Base-by-base conservation (phyloP, 2,113 vertebrate species). In the Aegithalos caudatus region DNA sequence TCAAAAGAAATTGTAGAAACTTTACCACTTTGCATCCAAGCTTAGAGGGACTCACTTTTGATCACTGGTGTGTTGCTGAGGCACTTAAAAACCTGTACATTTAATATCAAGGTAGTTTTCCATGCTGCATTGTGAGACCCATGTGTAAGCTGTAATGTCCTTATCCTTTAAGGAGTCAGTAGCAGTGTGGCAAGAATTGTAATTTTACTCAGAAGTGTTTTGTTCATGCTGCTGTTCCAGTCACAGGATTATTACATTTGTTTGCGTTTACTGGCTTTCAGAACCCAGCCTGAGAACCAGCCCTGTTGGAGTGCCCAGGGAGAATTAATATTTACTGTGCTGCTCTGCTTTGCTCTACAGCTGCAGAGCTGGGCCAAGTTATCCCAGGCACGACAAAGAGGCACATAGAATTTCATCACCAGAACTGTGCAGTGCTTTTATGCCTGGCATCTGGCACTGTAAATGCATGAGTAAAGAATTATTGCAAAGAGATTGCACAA, bases 401-500 rank as follows among this genome's bases (percentile, higher is more conserved):
- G 37, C 58, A 31, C 45, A 65, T 9, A 65, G 91, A 89, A 92
- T 91, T 95, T 94, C 81, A 81, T 86, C 86, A 82, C 53, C 62
- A 79, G 58, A 40, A 67, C 60, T 48, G 57, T 94, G 80, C 77
- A 56, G 60, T 60, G 74, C 54, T 91, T 92, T 94, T 80, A 72
- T 94, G 66, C 81, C 64, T 82, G 57, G 86, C 89, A 89, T 84
- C 77, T 89, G 89, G 81, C 84, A 82, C 48, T 51, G 50, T 87
- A 76, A 95, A 64, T 58, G 33, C 58, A 45, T 80, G 84, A 92
- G 84, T 70, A 82, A 94, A 81, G 87, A 85, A 70, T 84, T 94
- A 88, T 11, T 92, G 79, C 74, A 74, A 71, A 69, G 79, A 86
- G 71, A 86, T 90, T 96, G 84, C 67, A 88, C 82, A 86, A 96